Evolutionary conservation across 2,888 invertebrate genomes (phyloP), one percentile per base, ranked within the genome.

Genomic region (Tenthredo distinguenda): DNA sequence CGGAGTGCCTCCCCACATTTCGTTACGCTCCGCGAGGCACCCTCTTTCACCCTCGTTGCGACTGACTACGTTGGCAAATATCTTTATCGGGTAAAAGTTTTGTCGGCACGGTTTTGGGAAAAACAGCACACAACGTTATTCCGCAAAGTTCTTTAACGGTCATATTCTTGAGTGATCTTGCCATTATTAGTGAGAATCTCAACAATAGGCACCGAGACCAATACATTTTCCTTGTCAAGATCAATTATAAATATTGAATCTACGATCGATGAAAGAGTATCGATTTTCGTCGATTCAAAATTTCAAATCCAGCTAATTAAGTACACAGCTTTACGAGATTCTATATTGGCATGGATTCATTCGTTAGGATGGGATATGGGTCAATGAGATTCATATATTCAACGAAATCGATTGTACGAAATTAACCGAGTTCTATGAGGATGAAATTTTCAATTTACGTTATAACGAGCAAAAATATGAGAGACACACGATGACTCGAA

Each of bases 1-100:
- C 62, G 40, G 12, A 62, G 62, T 62, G 40, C 81, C 81, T 62
- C 81, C 81, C 37, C 40, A 40, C 58, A 21, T 62, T 81, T 62
- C 81, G 81, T 62, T 40, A 62, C 58, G 81, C 81, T 40, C 21
- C 40, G 62, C 34, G 0, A 62, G 37, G 18, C 79, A 62, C 79
- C 40, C 79, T 58, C 34, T 37, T 62, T 37, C 37, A 40, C 62
- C 47, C 58, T 58, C 62, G 21, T 58, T 31, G 58, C 21, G 55
- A 58, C 58, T 81, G 79, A 40, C 58, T 81, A 81, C 37, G 58
- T 81, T n/a, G 31, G 50, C 18, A 62, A 62, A 50, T 50, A 34
- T 77, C 55, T 50, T 77, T 34, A 55, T 77, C 55, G 31, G 77
- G 55, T 34, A 2, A 55, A 55, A 55, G 47, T 55, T 55, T 55